These are phyloP conservation scores for Rhabdornis inornatus DNA, from an alignment of 2,113 vertebrate genomes.

Conservation along the genomic window DNA sequence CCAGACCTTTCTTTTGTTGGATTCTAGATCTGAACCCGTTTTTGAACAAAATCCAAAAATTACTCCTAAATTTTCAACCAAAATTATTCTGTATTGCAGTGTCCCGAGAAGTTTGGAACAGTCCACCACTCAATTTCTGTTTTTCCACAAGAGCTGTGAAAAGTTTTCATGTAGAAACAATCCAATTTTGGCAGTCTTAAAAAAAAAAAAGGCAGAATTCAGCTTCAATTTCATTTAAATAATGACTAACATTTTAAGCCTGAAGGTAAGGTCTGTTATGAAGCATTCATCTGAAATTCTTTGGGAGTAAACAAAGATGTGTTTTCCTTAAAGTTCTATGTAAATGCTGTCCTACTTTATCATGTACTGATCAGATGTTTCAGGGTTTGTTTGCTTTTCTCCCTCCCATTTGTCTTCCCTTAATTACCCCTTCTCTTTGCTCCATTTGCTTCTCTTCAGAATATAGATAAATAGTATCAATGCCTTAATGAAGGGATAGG, in stretches of 20 bases:
- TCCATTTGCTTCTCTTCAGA: neutral
- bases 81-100: neutral
- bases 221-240: neutral
- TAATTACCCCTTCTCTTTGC: neutral
- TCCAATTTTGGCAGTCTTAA: rapidly evolving
- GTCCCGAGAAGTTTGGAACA: neutral
- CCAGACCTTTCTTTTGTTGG: neutral
- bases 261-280: neutral
- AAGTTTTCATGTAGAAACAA: neutral
- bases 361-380: neutral
- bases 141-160: neutral
- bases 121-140: neutral
- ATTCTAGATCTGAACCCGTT: neutral
- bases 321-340: neutral
- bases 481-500: too few relatives aligned
- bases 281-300: neutral
- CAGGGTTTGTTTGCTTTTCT: neutral
- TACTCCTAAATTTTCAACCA: neutral
- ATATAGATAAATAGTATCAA: neutral
- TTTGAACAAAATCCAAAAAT: neutral
- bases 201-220: neutral
- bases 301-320: neutral
- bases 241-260: neutral
- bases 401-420: neutral
- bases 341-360: neutral